Conservation (phyloP, 2,888 invertebrate genomes). For the Cybosia mesomella region DNA sequence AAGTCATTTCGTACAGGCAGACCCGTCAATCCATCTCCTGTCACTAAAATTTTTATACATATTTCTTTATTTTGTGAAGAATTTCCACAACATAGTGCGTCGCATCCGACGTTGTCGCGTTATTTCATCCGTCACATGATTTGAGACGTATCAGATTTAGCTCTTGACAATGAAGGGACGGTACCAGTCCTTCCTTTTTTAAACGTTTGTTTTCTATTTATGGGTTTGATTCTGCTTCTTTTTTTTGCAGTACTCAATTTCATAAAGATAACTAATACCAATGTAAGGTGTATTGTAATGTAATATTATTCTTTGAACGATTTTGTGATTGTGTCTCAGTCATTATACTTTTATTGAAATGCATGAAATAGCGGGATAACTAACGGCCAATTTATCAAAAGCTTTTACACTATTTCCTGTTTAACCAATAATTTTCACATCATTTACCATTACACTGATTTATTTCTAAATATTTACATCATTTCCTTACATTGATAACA, state of each 20-base stretch:
- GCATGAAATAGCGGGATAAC: background rate
- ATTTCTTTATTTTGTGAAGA: slow-evolving; percentile 54
- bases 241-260: background rate
- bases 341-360: background rate
- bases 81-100: slow-evolving; percentile 49
- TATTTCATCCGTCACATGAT: slow-evolving; percentile 78
- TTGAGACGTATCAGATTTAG: slow-evolving; percentile 75
- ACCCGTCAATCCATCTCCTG: slow-evolving; percentile 53
- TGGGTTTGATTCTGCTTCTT: slow-evolving; percentile 26
- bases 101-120: slow-evolving; percentile 59
- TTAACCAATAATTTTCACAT: slow-evolving; percentile 6
- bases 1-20: slow-evolving; percentile 59
- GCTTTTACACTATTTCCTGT: background rate
- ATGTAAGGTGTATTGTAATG: background rate
- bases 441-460: slow-evolving; percentile 29
- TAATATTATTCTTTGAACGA: background rate
- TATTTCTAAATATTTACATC: slow-evolving; percentile 59
- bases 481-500: slow-evolving; percentile 61
- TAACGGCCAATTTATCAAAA: background rate
- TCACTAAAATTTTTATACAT: slow-evolving; percentile 52
- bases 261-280: background rate
- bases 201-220: slow-evolving; percentile 38
- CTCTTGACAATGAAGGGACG: slow-evolving; percentile 56
- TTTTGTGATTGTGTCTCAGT: background rate
- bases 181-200: slow-evolving; percentile 40